Evolutionary conservation across 2,113 vertebrate genomes (phyloP).

Genomic region (Atrichornis clamosus): DNA sequence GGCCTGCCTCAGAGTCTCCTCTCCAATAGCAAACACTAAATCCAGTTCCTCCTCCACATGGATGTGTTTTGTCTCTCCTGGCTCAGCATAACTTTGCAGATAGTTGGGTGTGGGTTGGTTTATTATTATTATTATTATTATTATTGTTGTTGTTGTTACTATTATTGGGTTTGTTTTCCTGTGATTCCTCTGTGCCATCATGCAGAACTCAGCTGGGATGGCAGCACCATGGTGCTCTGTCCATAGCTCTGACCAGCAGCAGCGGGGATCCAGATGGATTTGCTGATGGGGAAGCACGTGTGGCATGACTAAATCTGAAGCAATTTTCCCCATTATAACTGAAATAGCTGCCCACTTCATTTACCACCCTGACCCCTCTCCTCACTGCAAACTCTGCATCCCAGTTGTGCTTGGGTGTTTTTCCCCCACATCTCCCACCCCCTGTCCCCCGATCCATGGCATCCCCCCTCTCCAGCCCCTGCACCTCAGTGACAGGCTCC

Average conservation of each 20-base stretch:
- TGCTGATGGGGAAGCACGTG: not conserved
- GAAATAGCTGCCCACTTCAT: not conserved
- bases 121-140: too few species aligned
- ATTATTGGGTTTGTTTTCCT: not conserved
- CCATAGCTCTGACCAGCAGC: not conserved
- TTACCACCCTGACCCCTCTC: not conserved
- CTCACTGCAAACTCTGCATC: not conserved
- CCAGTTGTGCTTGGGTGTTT: not conserved
- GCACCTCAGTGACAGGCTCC: not conserved
- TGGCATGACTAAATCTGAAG: rapidly evolving
- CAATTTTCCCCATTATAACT: not conserved
- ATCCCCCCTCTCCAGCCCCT: not conserved
- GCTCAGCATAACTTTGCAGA: not conserved
- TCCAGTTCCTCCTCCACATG: not conserved
- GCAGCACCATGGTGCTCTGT: rapidly evolving
- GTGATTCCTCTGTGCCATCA: not conserved
- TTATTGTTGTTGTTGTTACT: too few species aligned
- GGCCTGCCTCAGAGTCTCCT: rapidly evolving
- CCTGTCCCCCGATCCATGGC: not conserved
- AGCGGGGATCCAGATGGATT: not conserved
- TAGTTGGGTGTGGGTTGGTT: not conserved
- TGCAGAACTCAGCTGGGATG: not conserved
- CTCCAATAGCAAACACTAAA: not conserved
- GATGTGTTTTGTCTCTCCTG: not conserved
- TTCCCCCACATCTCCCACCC: not conserved